Conservation (phyloP, 1,140 invertebrate species). For the Lucilia sericata region DNA sequence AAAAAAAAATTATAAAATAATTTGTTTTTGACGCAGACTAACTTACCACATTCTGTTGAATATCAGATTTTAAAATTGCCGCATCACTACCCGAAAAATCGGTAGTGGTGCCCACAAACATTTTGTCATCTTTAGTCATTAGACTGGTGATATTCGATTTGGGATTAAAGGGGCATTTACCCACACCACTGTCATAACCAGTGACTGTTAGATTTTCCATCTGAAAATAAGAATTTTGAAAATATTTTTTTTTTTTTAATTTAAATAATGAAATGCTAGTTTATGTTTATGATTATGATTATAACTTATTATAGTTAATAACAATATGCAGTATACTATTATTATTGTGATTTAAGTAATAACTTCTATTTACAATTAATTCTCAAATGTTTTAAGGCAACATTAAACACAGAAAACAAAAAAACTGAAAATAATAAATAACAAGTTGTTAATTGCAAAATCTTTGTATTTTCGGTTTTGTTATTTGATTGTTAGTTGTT, state of each 20-base stretch:
- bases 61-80: conserved; percentile 74
- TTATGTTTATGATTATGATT: not conserved
- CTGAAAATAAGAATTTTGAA: conserved; percentile 3
- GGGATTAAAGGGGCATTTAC: conserved; percentile 88
- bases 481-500: not conserved
- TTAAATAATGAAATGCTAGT: not conserved
- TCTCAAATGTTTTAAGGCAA: not conserved
- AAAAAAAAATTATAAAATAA: too few relatives aligned
- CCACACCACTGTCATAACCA: conserved; percentile 79
- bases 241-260: not conserved
- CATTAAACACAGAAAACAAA: not conserved
- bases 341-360: not conserved
- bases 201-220: conserved; percentile 82
- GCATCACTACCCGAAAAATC: conserved; percentile 87
- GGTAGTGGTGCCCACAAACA: conserved; percentile 85
- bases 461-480: not conserved
- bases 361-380: conserved; percentile 7
- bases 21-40: too few relatives aligned
- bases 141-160: conserved; percentile 86
- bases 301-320: conserved; percentile 5
- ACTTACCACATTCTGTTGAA: conserved; percentile 58
- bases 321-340: too few relatives aligned
- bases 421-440: conserved; percentile 7
- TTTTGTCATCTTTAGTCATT: conserved; percentile 79
- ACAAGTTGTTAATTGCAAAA: conserved; percentile 42